phyloP scores from a whole-genome alignment of 2,797 vertebrate species.

The Esox lucius region DNA sequence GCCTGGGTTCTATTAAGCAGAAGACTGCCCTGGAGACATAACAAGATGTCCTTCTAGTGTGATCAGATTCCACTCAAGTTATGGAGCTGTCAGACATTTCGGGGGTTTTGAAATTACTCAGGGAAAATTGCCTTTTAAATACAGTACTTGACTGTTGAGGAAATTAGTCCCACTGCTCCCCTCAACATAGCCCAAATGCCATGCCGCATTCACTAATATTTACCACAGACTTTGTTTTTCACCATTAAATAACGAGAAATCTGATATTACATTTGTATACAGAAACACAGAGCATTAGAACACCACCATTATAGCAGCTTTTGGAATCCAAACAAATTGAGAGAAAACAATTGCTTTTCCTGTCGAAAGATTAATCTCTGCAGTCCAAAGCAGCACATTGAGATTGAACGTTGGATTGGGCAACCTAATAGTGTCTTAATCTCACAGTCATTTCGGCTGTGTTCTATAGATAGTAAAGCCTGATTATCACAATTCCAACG shows the following conservation, averaged over 20 bases:
- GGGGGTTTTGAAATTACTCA: constrained; percentile 41
- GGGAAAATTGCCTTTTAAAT: constrained; percentile 48
- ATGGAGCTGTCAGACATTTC: constrained; percentile 41
- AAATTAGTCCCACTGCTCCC: constrained; percentile 32
- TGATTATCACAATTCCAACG: constrained; percentile 7
- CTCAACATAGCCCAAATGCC: constrained; percentile 22
- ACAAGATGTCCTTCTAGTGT: constrained; percentile 40
- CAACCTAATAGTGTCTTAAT: constrained; percentile 20
- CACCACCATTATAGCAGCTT: constrained; percentile 4
- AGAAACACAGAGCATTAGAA: not conserved
- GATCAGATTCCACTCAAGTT: constrained; percentile 47
- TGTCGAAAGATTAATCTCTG: constrained; percentile 23
- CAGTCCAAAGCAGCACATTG: constrained; percentile 16
- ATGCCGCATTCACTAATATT: not conserved
- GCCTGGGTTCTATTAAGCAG: constrained; percentile 29
- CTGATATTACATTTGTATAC: not conserved
- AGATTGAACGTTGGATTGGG: constrained; percentile 30
- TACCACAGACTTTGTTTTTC: not conserved
- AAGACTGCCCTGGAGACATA: constrained; percentile 43
- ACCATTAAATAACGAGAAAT: not conserved
- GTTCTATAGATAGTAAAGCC: constrained; percentile 28
- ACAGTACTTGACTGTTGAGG: constrained; percentile 44
- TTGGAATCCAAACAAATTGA: constrained; percentile 13
- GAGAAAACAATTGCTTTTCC: constrained; percentile 6
- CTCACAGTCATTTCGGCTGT: constrained; percentile 14